Base-by-base conservation (phyloP, 1,140 invertebrate genomes). In the Bombus haemorrhoidalis region DNA sequence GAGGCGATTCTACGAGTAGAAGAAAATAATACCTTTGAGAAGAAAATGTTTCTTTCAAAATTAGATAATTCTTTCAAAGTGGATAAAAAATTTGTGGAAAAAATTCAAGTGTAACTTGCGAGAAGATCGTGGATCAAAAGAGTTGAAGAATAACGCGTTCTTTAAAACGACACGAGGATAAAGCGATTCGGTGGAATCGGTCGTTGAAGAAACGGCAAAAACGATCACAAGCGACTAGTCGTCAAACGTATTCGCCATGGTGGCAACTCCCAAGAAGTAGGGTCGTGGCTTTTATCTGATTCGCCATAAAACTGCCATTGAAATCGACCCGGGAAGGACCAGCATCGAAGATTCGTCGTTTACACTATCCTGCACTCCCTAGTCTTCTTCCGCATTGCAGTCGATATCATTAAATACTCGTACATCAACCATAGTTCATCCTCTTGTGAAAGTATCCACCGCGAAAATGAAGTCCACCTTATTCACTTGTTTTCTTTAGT, bases 301-400 rank as follows among this genome's bases (percentile, higher is more conserved):
- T 89, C 84, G 34, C 86, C 87, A 91, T 92, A 89, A 92, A 92
- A 91, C 80, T 91, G 83, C 87, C 85, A 91, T 92, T 83, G 85
- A 83, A 79, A 74, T 82, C 86, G 86, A 88, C 43, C 83, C n/a
- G 25, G 34, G 41, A 57, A 59, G n/a, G 68, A 71, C 64, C 79
- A 84, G 18, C 69, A 43, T 74, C 83, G 85, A 89, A 73, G 69
- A 83, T 90, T 86, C 82, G 47, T 68, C 86, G 78, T 89, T 85
- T 80, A 82, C 77, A 76, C 73, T 32, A 32, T 66, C 86, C 53
- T 80, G 64, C 47, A 53, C 85, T 37, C 41, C 77, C 69, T 37
- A 34, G 10, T 32, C 53, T 18, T 57, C 41, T 41, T 64, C 41
- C 39, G 69, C 68, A 86, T 91, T 76, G 68, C 86, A 88, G 75